These are phyloP conservation scores for Mimumesa dahlbomi DNA, from an alignment of 2,888 invertebrate species.

Conservation along the genomic window DNA sequence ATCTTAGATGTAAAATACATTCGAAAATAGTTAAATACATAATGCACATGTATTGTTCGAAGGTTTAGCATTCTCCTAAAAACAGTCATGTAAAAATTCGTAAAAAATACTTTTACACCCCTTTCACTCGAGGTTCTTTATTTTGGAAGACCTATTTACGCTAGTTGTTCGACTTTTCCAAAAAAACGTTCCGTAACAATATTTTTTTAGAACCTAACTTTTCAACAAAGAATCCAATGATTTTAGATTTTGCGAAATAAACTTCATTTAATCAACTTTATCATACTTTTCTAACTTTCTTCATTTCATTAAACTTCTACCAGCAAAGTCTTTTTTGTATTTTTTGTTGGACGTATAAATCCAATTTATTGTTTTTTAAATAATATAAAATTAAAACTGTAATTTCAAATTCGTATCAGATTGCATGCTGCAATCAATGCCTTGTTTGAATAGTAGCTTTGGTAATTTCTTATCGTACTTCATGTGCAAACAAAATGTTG, in stretches of 20 bases:
- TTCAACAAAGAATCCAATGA: no score
- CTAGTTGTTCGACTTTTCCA: no score
- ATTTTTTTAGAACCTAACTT: no score
- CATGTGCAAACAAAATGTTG: constrained; percentile 29
- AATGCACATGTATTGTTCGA: constrained; percentile 31
- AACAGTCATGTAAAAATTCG: constrained; percentile 49
- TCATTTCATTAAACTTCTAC: background rate
- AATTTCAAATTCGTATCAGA: background rate
- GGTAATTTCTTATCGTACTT: constrained; percentile 26
- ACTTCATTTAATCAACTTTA: background rate
- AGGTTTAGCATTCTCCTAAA: constrained; percentile 30
- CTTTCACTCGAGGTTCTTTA: constrained; percentile 25
- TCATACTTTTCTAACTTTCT: background rate
- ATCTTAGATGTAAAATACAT: constrained; percentile 42
- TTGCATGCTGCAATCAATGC: background rate
- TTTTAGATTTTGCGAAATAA: no score
- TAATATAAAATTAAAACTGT: background rate
- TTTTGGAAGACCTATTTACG: constrained; percentile 67
- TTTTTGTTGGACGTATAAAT: background rate
- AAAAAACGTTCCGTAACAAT: no score
- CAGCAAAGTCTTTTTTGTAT: background rate
- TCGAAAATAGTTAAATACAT: constrained; percentile 51
- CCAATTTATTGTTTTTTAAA: background rate
- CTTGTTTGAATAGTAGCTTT: constrained; percentile 36
- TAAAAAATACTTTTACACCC: constrained; percentile 57